Evolutionary conservation across 2,113 vertebrate genomes (phyloP).

Genomic region (Protobothrops mucrosquamatus): DNA sequence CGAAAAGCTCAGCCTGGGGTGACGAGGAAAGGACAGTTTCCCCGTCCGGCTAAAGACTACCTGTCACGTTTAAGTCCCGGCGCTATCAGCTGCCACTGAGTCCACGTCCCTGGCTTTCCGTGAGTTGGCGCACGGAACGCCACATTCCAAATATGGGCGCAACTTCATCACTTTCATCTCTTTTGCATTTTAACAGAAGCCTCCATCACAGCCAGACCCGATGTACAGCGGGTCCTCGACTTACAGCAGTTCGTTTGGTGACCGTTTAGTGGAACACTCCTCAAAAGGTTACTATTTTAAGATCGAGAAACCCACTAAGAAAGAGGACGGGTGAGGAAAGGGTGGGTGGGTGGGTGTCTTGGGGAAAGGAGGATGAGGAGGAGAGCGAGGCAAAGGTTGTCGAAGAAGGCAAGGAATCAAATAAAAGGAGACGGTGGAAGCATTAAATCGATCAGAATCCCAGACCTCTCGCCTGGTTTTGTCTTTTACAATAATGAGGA

Average conservation of each 20-base stretch:
- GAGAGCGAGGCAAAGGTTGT: constrained; percentile 49
- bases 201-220: too few species aligned
- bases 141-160: background rate
- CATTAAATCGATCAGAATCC: constrained; percentile 46
- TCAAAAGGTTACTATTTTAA: background rate
- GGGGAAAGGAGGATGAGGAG: background rate
- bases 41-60: background rate
- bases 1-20: background rate
- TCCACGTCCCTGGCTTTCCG: background rate
- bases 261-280: too few species aligned
- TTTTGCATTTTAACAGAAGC: background rate
- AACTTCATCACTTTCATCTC: background rate
- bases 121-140: background rate
- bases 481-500: constrained; percentile 38
- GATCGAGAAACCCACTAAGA: constrained; percentile 55
- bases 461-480: background rate
- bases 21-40: fast-evolving
- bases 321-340: too few species aligned
- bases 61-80: background rate
- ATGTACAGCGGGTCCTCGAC: too few species aligned
- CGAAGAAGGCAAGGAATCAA: constrained; percentile 55
- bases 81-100: background rate
- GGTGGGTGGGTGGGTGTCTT: background rate
- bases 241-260: too few species aligned
- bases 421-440: background rate